Evolutionary conservation across 2,888 invertebrate genomes (phyloP).

Genomic region (Ceramica pisi): DNA sequence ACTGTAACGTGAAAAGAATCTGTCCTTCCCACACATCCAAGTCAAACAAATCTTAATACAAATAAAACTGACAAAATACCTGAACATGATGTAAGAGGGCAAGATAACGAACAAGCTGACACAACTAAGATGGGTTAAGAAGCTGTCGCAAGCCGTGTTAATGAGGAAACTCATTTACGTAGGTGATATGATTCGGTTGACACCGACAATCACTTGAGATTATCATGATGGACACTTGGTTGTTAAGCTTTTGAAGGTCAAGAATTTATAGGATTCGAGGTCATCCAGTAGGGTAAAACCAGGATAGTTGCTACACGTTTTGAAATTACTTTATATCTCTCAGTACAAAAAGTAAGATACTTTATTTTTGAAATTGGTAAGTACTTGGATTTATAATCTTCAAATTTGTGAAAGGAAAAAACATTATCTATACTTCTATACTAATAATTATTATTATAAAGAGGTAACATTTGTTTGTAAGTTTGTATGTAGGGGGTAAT

Average conservation of each 20-base stretch:
- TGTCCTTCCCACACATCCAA: slow-evolving; percentile 26
- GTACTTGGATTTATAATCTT: no score
- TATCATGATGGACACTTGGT: slow-evolving; percentile 24
- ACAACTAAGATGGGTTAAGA: slow-evolving; percentile 19
- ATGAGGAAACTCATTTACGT: slow-evolving; percentile 71
- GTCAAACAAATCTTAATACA: slow-evolving; percentile 40
- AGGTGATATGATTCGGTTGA: slow-evolving; percentile 36
- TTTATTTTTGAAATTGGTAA: no score
- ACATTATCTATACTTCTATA: no score
- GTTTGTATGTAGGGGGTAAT: no score
- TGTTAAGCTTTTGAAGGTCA: background rate
- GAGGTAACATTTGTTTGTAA: no score
- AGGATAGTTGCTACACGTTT: no score
- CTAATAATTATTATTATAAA: no score
- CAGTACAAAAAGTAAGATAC: no score
- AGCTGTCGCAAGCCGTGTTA: slow-evolving; percentile 49
- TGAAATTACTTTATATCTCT: no score
- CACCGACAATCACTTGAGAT: slow-evolving; percentile 26
- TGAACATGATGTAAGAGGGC: slow-evolving; percentile 8
- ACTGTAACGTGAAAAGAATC: background rate
- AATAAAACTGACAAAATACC: slow-evolving; percentile 45
- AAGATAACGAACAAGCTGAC: slow-evolving; percentile 33
- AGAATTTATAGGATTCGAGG: background rate
- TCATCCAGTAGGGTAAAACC: no score
- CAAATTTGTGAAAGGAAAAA: no score